Conservation (phyloP, 2,888 invertebrate species). For the Thecocarcelia acutangulata region DNA sequence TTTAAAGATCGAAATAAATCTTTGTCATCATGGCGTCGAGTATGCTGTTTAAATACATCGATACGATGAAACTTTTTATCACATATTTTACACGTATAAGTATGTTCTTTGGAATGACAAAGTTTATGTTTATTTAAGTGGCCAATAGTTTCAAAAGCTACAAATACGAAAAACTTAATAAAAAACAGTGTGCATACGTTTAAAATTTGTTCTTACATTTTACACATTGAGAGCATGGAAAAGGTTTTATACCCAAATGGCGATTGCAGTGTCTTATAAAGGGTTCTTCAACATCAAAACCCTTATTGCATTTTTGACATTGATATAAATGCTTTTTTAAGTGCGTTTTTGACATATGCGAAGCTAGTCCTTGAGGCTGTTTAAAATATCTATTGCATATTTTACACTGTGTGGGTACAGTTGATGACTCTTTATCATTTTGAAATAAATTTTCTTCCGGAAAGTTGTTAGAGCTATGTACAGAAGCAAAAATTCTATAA, state of each 20-base stretch:
- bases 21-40: constrained; percentile 83
- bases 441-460: neutral
- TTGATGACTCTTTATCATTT: neutral
- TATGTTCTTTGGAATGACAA: constrained; percentile 83
- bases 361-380: constrained; percentile 21
- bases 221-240: constrained; percentile 31
- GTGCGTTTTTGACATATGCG: constrained; percentile 72
- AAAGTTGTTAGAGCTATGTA: constrained; percentile 12
- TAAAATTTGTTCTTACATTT: constrained; percentile 24
- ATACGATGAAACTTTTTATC: constrained; percentile 82
- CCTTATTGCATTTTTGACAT: constrained; percentile 76
- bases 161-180: neutral
- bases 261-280: constrained; percentile 43
- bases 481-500: no score
- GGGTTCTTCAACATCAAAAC: constrained; percentile 26
- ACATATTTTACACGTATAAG: constrained; percentile 83
- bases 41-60: constrained; percentile 84
- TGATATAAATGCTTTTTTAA: constrained; percentile 74
- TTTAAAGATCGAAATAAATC: constrained; percentile 83
- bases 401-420: constrained; percentile 69
- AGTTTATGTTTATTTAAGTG: constrained; percentile 83
- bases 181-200: neutral
- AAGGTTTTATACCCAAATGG: constrained; percentile 47
- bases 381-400: constrained; percentile 31
- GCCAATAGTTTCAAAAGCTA: constrained; percentile 38